Evolutionary conservation across 2,888 invertebrate species (phyloP).

Genomic region (Drosophila gaucha): DNA sequence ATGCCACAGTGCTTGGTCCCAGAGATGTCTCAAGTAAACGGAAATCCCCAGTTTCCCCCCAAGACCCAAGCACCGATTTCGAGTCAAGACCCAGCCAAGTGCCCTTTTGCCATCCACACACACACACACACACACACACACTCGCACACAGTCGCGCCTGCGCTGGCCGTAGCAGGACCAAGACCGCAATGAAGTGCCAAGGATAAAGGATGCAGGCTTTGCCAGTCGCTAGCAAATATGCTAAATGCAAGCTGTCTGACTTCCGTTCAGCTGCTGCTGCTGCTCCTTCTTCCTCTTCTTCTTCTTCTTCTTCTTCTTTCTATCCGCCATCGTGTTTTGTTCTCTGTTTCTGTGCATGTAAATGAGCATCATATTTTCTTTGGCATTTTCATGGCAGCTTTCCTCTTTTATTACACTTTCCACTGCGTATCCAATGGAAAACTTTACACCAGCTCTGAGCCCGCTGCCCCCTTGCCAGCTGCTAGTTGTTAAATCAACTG

Average conservation of each 20-base stretch:
- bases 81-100: conserved; percentile 6
- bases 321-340: not conserved
- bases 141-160: conserved; percentile 51
- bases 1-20: conserved; percentile 21
- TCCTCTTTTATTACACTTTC: conserved; percentile 25
- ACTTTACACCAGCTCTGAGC: conserved; percentile 45
- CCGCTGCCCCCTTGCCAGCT: conserved; percentile 23
- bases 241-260: conserved; percentile 62
- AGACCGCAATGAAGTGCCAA: conserved; percentile 13
- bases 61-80: conserved; percentile 10
- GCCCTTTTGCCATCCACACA: conserved; percentile 9
- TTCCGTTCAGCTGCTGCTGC: conserved; percentile 13
- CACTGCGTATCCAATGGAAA: conserved; percentile 46
- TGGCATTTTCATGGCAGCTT: conserved; percentile 28
- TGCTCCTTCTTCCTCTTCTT: not conserved
- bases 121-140: not conserved
- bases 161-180: conserved; percentile 34
- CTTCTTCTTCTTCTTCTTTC: not conserved
- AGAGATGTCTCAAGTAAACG: conserved; percentile 13
- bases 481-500: conserved; percentile 69
- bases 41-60: conserved; percentile 6
- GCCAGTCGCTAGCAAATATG: conserved; percentile 59
- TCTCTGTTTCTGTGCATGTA: conserved; percentile 57
- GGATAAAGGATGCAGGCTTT: conserved; percentile 22
- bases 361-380: conserved; percentile 69